phyloP scores from a whole-genome alignment of 2,888 invertebrate genomes.

The Ormyrus rosae region DNA sequence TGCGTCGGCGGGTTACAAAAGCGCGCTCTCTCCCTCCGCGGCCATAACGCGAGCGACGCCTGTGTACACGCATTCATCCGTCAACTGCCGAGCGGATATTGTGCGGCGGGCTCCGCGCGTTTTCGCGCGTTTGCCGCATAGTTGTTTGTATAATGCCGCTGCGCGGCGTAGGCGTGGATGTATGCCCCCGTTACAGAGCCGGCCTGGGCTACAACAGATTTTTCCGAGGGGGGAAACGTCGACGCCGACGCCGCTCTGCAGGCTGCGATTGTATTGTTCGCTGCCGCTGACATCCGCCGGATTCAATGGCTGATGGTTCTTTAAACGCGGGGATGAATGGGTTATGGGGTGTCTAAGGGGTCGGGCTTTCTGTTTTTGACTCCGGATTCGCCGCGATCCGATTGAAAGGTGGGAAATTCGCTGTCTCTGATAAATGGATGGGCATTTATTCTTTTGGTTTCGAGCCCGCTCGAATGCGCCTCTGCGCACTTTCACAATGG shows the following conservation, averaged over 20 bases:
- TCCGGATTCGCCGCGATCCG: background rate
- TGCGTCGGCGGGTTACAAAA: conserved; percentile 38
- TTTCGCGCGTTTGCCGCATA: too few species aligned
- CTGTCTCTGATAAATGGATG: too few species aligned
- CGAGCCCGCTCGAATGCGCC: too few species aligned
- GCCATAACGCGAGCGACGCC: background rate
- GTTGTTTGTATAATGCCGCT: background rate
- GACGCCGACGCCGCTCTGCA: background rate
- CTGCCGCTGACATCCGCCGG: background rate
- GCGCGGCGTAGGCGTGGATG: background rate
- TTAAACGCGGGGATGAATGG: background rate
- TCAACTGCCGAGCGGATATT: conserved; percentile 20
- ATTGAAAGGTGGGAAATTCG: too few species aligned
- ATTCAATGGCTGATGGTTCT: background rate
- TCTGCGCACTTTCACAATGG: too few species aligned
- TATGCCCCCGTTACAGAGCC: too few species aligned
- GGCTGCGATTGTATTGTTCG: background rate
- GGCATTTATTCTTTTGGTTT: too few species aligned
- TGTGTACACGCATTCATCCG: conserved; percentile 33
- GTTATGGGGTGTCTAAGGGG: background rate
- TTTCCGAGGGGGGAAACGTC: background rate
- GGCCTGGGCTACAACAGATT: too few species aligned
- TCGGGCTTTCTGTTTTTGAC: conserved; percentile 6
- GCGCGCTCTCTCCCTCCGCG: background rate
- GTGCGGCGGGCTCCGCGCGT: background rate